Percentiles rank a stretch among this genome's conserved stretches.
Conservation (phyloP, 1,140 invertebrate genomes). For the Drosophila pallidifrons region DNA sequence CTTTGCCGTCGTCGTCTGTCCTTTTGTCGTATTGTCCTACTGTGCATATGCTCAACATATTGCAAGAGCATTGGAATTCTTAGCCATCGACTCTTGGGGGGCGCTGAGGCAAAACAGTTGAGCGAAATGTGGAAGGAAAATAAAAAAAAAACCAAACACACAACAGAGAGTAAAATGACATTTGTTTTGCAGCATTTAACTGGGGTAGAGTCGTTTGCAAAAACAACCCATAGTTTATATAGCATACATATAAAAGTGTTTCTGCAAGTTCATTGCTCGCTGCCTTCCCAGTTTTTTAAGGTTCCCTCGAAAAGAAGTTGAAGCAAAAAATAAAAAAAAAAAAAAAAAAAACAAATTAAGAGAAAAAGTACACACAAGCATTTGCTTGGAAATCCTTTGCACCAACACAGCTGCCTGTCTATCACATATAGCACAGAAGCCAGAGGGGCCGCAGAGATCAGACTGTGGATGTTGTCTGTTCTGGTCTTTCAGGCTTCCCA, state of each 20-base stretch:
- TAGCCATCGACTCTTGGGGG: slow-evolving; percentile 33
- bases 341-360: slow-evolving; percentile 7
- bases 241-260: slow-evolving; percentile 26
- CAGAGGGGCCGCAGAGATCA: slow-evolving; percentile 6
- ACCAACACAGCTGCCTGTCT: slow-evolving; percentile 68
- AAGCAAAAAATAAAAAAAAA: slow-evolving; percentile 26
- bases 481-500: slow-evolving; percentile 26
- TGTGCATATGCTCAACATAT: slow-evolving; percentile 64
- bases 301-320: not conserved
- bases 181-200: slow-evolving; percentile 59
- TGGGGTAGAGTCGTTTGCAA: slow-evolving; percentile 29
- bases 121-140: slow-evolving; percentile 10
- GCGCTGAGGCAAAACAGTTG: slow-evolving; percentile 15
- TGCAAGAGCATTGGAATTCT: slow-evolving; percentile 59
- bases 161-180: slow-evolving; percentile 51
- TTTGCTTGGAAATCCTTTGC: slow-evolving; percentile 58
- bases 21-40: slow-evolving; percentile 45
- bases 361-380: slow-evolving; percentile 8
- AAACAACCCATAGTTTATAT: slow-evolving; percentile 44
- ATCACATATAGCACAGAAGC: slow-evolving; percentile 17
- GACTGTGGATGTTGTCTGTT: slow-evolving; percentile 23
- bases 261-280: slow-evolving; percentile 66
- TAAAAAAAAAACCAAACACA: not conserved
- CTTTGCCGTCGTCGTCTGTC: slow-evolving; percentile 42
- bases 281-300: slow-evolving; percentile 17